A percentile compares a stretch with the other conserved stretches of the same genome.
These are phyloP conservation scores for Mimumesa dahlbomi DNA, from an alignment of 2,888 invertebrate genomes.

Conservation along the genomic window DNA sequence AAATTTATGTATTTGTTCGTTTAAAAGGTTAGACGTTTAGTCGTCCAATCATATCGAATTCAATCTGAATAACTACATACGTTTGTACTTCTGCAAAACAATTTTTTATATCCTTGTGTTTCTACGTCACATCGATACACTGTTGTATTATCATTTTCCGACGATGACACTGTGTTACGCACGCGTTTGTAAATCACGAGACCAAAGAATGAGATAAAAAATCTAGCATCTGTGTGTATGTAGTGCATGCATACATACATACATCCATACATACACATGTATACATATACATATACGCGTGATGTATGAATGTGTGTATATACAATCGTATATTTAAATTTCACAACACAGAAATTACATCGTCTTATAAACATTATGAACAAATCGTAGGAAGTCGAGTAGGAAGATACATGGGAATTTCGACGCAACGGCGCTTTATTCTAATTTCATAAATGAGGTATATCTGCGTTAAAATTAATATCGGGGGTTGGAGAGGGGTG, in stretches of 20 bases:
- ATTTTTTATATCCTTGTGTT: too few species aligned
- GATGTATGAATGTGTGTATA: conserved; percentile 40
- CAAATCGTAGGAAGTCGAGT: conserved; percentile 57
- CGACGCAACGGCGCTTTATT: conserved; percentile 38
- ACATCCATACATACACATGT: neutral
- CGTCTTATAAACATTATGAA: conserved; percentile 60
- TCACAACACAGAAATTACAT: conserved; percentile 67
- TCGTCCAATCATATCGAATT: too few species aligned
- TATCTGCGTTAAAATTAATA: conserved; percentile 57
- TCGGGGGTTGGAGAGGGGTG: conserved; percentile 27
- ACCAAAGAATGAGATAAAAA: neutral
- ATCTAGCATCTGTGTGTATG: neutral
- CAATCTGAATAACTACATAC: too few species aligned
- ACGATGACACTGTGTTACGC: too few species aligned
- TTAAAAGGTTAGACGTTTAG: too few species aligned
- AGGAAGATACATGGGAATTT: conserved; percentile 55
- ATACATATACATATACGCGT: too few species aligned
- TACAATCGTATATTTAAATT: conserved; percentile 66
- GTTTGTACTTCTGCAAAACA: too few species aligned
- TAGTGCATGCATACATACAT: too few species aligned
- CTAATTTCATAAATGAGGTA: conserved; percentile 60
- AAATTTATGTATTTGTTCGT: too few species aligned
- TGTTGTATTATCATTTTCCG: too few species aligned
- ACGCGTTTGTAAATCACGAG: too few species aligned
- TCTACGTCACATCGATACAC: too few species aligned